Evolutionary conservation across 1,140 invertebrate species (phyloP).

Genomic region (Ganaspis sp.): DNA sequence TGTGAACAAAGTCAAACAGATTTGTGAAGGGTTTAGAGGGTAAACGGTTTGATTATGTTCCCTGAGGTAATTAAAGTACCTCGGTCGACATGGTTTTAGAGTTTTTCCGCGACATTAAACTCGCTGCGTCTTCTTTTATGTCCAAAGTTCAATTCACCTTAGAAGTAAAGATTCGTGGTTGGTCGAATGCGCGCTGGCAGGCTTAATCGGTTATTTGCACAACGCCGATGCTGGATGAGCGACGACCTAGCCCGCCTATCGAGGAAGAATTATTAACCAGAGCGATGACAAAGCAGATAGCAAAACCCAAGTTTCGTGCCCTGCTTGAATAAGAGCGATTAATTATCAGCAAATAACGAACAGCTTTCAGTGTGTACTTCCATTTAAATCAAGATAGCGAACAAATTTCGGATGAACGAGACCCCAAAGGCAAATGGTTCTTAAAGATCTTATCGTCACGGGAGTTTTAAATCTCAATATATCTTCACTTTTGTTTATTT

Average conservation of each 20-base stretch:
- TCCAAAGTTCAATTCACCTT: background rate
- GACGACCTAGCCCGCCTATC: constrained; percentile 31
- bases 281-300: constrained; percentile 52
- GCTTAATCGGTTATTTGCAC: constrained; percentile 53
- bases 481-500: background rate
- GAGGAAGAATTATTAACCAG: constrained; percentile 49
- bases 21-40: background rate
- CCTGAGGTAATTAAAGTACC: constrained; percentile 16
- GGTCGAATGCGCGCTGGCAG: constrained; percentile 24
- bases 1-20: background rate
- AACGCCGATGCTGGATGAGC: constrained; percentile 45
- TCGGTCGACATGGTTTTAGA: constrained; percentile 1
- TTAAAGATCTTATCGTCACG: background rate
- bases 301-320: constrained; percentile 14
- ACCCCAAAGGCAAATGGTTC: background rate
- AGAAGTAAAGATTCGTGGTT: background rate
- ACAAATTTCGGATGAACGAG: background rate
- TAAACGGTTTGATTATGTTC: constrained; percentile 19
- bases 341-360: constrained; percentile 49
- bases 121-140: background rate
- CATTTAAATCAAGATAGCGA: background rate
- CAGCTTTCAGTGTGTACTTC: background rate
- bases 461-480: background rate
- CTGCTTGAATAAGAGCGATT: constrained; percentile 44
- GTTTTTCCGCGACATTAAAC: background rate